Conservation (phyloP, 2,797 vertebrate genomes). For the Hippocampus kuda region DNA sequence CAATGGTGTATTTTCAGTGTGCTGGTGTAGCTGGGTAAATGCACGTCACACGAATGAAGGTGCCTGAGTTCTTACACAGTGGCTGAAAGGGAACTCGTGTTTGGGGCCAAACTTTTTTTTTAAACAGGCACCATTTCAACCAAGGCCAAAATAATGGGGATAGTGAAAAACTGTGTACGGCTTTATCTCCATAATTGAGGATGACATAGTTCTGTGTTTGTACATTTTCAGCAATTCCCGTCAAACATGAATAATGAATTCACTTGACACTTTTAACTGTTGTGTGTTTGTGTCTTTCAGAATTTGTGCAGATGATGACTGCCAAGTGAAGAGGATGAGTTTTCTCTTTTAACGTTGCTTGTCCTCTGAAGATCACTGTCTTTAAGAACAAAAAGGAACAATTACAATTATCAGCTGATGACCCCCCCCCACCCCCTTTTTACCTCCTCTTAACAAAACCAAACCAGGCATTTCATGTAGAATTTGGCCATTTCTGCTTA, state of each 20-base stretch:
- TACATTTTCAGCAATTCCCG: neutral
- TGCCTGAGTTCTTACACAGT: neutral
- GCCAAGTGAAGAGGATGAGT: constrained; percentile 74
- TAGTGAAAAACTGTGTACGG: too few species aligned
- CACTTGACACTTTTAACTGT: neutral
- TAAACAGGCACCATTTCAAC: too few species aligned
- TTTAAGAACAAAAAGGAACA: constrained; percentile 62
- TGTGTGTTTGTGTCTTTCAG: constrained; percentile 49
- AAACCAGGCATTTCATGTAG: constrained; percentile 25
- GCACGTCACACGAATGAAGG: too few species aligned
- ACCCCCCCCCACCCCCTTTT: neutral
- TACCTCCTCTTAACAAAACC: neutral
- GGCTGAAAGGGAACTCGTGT: too few species aligned
- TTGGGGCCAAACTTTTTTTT: too few species aligned
- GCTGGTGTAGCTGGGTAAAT: too few species aligned
- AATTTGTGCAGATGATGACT: constrained; percentile 94
- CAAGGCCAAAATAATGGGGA: too few species aligned
- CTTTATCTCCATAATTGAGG: neutral
- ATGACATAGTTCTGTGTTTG: neutral
- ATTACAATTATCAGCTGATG: constrained; percentile 43
- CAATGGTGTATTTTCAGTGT: too few species aligned
- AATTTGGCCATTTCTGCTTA: constrained; percentile 52
- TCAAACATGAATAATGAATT: neutral
- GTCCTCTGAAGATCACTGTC: constrained; percentile 72
- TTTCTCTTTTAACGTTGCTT: constrained; percentile 63